Evolutionary conservation across 2,888 invertebrate species (phyloP).

Genomic region (Ornithoptera priamus): DNA sequence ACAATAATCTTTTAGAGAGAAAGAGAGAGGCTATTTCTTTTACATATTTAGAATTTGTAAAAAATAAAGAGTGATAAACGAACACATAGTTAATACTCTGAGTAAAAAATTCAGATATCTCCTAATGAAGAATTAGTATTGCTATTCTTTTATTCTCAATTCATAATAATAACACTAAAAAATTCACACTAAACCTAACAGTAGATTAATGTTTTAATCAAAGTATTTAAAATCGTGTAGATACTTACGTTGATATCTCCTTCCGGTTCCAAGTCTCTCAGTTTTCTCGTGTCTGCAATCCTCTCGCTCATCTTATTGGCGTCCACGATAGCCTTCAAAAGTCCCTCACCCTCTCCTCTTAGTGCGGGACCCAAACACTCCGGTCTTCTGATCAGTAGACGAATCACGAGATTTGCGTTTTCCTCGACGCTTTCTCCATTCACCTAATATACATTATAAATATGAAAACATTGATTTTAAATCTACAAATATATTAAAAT

Average conservation of each 20-base stretch:
- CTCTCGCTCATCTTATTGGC: slow-evolving; percentile 98
- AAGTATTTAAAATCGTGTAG: background rate
- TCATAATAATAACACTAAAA: too few relatives aligned
- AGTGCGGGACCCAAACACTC: slow-evolving; percentile 99
- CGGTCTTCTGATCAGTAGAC: slow-evolving; percentile 96
- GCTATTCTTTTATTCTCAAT: too few relatives aligned
- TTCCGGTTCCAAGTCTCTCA: slow-evolving; percentile 90
- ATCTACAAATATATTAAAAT: too few relatives aligned
- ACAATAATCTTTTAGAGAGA: too few relatives aligned
- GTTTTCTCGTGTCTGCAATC: slow-evolving; percentile 89
- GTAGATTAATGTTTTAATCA: too few relatives aligned
- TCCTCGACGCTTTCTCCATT: slow-evolving; percentile 99
- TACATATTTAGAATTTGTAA: too few relatives aligned
- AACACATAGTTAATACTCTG: too few relatives aligned
- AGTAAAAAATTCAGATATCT: too few relatives aligned
- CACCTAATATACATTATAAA: slow-evolving; percentile 51
- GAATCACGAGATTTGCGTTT: slow-evolving; percentile 99
- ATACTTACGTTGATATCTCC: slow-evolving; percentile 75
- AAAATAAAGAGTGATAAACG: too few relatives aligned
- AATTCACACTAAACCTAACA: too few relatives aligned
- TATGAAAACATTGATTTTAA: slow-evolving; percentile 15
- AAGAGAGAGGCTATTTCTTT: background rate
- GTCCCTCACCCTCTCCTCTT: slow-evolving; percentile 98
- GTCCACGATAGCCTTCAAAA: slow-evolving; percentile 97
- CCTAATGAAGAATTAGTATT: too few relatives aligned